These are phyloP conservation scores for Cephalopterus ornatus DNA, from an alignment of 2,113 vertebrate species.

Conservation along the genomic window DNA sequence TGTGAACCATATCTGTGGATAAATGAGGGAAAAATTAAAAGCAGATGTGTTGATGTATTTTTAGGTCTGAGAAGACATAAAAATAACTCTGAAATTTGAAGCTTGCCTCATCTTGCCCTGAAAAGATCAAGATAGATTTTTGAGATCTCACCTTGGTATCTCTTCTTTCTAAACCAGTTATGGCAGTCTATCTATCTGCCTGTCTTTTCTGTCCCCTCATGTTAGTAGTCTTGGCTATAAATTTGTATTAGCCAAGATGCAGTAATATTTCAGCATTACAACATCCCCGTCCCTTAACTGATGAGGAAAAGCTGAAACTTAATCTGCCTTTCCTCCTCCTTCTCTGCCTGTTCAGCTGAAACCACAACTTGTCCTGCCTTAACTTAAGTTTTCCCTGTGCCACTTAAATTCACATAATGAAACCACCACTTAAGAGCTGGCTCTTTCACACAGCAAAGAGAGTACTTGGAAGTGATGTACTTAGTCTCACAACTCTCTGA, in stretches of 20 bases:
- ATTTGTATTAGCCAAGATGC: neutral
- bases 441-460: neutral
- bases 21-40: neutral
- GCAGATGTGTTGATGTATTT: neutral
- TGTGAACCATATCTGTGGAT: neutral
- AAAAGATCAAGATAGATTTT: neutral
- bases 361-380: neutral
- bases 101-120: neutral
- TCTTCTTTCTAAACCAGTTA: too few species aligned
- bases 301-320: neutral
- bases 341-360: neutral
- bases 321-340: neutral
- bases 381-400: neutral
- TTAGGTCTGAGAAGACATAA: neutral
- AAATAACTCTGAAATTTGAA: neutral
- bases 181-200: neutral
- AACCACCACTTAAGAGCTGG: neutral
- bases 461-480: neutral
- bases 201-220: rapidly evolving
- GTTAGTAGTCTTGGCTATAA: neutral
- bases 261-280: neutral
- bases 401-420: neutral
- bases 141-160: neutral
- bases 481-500: neutral
- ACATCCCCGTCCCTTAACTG: neutral